A percentile compares a stretch with the other conserved stretches of the same genome.
Evolutionary conservation across 2,113 vertebrate species (phyloP).

Genomic region (Leptocoma aspasia): DNA sequence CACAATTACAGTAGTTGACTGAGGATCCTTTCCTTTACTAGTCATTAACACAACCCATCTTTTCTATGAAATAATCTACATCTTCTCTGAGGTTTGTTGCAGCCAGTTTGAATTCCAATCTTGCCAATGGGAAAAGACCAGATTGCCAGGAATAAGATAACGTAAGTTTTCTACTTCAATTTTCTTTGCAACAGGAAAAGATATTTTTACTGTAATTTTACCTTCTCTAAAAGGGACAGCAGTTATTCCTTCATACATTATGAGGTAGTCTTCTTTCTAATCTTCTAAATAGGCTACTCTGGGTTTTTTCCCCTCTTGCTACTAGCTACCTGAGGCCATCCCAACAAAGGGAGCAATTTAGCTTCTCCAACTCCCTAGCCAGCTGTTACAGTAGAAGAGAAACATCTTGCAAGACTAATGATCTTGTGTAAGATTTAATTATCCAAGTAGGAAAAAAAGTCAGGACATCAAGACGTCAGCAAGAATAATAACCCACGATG

Average conservation of each 20-base stretch:
- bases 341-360: background rate
- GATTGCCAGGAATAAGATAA: background rate
- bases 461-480: background rate
- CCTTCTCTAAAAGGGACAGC: background rate
- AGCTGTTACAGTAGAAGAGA: background rate
- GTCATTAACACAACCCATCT: background rate
- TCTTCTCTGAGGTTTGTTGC: background rate
- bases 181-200: background rate
- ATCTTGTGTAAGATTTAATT: background rate
- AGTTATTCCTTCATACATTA: background rate
- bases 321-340: background rate
- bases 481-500: background rate
- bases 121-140: background rate
- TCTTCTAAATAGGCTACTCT: background rate
- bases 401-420: conserved; percentile 1
- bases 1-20: background rate
- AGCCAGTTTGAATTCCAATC: background rate
- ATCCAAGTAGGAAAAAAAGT: background rate
- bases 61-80: background rate
- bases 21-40: background rate
- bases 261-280: background rate
- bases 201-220: background rate
- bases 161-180: background rate
- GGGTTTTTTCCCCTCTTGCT: background rate
- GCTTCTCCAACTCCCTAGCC: background rate